A percentile compares a stretch with the other conserved stretches of the same genome.
Conservation (phyloP, 2,113 vertebrate species). For the Hemibagrus wyckioides region DNA sequence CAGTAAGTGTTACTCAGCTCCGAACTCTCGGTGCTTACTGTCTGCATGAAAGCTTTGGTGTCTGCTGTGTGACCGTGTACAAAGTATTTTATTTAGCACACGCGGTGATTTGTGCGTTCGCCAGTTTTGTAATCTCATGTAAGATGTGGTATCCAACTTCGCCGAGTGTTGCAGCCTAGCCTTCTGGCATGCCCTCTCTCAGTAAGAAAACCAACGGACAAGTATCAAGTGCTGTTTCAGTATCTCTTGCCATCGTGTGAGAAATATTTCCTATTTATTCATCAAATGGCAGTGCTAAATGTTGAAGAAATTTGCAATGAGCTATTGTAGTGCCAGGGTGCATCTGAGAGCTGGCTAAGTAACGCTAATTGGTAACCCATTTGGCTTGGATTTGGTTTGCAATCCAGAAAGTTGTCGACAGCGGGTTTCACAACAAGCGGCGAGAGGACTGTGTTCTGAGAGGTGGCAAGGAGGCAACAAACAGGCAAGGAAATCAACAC, state of each 20-base stretch:
- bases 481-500: slow-evolving; percentile 23
- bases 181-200: slow-evolving; percentile 45
- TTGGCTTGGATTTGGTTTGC: slow-evolving; percentile 49
- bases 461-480: slow-evolving; percentile 18
- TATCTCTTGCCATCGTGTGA: slow-evolving; percentile 31
- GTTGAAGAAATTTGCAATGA: slow-evolving; percentile 30
- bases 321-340: slow-evolving; percentile 41
- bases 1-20: slow-evolving; percentile 79
- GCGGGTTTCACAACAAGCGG: slow-evolving; percentile 42
- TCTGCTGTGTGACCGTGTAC: slow-evolving; percentile 35
- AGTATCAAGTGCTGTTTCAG: slow-evolving; percentile 36
- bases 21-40: slow-evolving; percentile 20
- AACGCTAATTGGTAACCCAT: slow-evolving; percentile 55
- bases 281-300: slow-evolving; percentile 36
- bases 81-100: slow-evolving; percentile 32
- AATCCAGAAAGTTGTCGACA: slow-evolving; percentile 44
- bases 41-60: slow-evolving; percentile 38
- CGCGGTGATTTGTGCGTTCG: slow-evolving; percentile 39
- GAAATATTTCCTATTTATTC: slow-evolving; percentile 43
- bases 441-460: slow-evolving; percentile 41
- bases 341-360: slow-evolving; percentile 42
- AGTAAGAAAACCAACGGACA: slow-evolving; percentile 33
- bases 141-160: slow-evolving; percentile 48
- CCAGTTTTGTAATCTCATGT: slow-evolving; percentile 49
- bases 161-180: slow-evolving; percentile 38